Conservation (phyloP, 2,797 vertebrate genomes). For the Semaprochilodus insignis region DNA sequence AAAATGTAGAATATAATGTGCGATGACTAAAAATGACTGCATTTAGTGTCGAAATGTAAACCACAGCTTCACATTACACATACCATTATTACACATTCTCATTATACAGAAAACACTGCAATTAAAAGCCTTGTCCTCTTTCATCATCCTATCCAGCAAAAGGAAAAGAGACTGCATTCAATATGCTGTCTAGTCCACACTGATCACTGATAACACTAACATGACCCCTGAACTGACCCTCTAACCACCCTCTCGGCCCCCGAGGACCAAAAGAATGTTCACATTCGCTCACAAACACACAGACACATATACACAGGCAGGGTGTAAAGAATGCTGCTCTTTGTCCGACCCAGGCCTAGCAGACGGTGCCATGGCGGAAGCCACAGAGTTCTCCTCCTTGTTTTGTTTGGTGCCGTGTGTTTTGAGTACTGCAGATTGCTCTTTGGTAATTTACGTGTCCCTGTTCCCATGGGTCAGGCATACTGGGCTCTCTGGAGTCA, state of each 20-base stretch:
- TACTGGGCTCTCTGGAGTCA: constrained; percentile 26
- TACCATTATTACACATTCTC: too few species aligned
- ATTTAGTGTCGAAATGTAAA: background rate
- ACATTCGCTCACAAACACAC: constrained; percentile 23
- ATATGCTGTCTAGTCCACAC: constrained; percentile 47
- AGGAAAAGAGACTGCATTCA: constrained; percentile 67
- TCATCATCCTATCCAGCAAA: background rate
- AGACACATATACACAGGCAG: constrained; percentile 34
- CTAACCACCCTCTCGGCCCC: constrained; percentile 26
- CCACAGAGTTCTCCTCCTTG: background rate
- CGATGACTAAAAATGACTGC: too few species aligned
- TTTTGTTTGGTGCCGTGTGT: background rate
- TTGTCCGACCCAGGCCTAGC: constrained; percentile 26
- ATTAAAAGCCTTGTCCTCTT: background rate
- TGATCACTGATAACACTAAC: constrained; percentile 26
- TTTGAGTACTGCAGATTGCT: constrained; percentile 10
- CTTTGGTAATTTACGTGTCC: constrained; percentile 39
- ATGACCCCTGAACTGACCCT: constrained; percentile 3
- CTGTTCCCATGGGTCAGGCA: constrained; percentile 14
- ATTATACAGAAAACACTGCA: background rate
- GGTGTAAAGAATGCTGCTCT: background rate
- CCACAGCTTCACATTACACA: background rate
- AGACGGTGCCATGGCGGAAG: constrained; percentile 27
- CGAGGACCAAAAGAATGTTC: constrained; percentile 34
- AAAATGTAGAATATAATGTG: too few species aligned